These are phyloP conservation scores for Atractosteus spatula DNA, from an alignment of 2,113 vertebrate species.

Conservation along the genomic window DNA sequence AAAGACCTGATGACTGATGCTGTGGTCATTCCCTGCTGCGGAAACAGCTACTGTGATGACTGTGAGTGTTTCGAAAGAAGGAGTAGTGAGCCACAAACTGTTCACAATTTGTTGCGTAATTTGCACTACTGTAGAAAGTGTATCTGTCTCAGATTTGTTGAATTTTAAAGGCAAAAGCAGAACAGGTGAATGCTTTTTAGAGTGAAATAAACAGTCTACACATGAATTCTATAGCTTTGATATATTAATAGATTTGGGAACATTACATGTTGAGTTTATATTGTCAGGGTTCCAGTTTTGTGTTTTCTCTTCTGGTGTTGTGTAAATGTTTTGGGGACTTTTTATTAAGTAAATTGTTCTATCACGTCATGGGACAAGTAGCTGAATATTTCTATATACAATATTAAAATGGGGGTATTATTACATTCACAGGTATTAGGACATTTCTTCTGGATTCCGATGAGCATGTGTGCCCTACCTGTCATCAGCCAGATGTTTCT, in stretches of 20 bases:
- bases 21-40: slow-evolving; percentile 95
- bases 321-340: too few relatives aligned
- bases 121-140: not conserved
- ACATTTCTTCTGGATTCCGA: slow-evolving; percentile 90
- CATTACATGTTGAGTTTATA: too few relatives aligned
- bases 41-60: slow-evolving; percentile 97
- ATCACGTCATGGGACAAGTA: not conserved
- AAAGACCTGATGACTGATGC: slow-evolving; percentile 92
- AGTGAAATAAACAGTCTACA: too few relatives aligned
- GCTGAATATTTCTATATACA: not conserved
- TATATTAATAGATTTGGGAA: too few relatives aligned
- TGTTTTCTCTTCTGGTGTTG: too few relatives aligned
- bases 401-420: not conserved
- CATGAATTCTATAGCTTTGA: too few relatives aligned
- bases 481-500: slow-evolving; percentile 86
- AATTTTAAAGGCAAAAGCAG: too few relatives aligned
- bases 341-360: not conserved
- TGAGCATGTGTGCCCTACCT: slow-evolving; percentile 88
- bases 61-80: slow-evolving; percentile 71
- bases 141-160: too few relatives aligned
- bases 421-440: slow-evolving; percentile 78
- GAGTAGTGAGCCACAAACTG: not conserved
- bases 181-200: too few relatives aligned
- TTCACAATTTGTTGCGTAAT: not conserved
- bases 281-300: not conserved